phyloP scores from a whole-genome alignment of 2,113 vertebrate genomes.

The Lichenostomus cassidix region DNA sequence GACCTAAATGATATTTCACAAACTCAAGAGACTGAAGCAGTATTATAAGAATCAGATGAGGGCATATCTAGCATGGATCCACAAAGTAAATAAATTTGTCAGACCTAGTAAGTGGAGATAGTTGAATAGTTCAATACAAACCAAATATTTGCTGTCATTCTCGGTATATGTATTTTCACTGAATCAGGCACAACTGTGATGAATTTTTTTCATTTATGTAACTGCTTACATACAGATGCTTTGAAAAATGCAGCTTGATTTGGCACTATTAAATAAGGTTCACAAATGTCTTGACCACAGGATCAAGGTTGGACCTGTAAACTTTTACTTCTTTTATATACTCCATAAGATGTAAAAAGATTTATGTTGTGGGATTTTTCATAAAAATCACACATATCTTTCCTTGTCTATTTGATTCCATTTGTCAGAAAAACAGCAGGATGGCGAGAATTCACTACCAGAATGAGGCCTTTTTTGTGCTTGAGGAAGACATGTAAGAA shows the following conservation, averaged over 20 bases:
- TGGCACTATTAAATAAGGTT: not conserved
- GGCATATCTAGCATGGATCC: not conserved
- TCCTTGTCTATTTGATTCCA: not conserved
- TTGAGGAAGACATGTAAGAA: not conserved
- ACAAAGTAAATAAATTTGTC: slow-evolving; percentile 28
- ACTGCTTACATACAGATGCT: not conserved
- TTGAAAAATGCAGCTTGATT: not conserved
- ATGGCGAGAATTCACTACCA: not conserved
- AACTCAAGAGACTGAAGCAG: slow-evolving; percentile 48
- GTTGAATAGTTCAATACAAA: not conserved
- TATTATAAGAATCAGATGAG: slow-evolving; percentile 5
- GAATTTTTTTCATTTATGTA: not conserved
- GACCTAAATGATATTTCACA: slow-evolving; percentile 65
- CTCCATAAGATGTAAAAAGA: fast-evolving
- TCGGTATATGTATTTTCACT: not conserved
- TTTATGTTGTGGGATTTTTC: not conserved
- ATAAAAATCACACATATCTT: not conserved
- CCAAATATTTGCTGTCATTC: not conserved
- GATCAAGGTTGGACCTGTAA: not conserved
- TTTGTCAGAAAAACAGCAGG: not conserved
- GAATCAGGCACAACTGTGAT: not conserved
- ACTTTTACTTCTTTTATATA: not conserved
- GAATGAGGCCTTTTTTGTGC: not conserved
- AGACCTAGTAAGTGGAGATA: not conserved
- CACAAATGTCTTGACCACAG: not conserved